phyloP scores from a whole-genome alignment of 1,140 invertebrate genomes.

The Subanguina moxae region DNA sequence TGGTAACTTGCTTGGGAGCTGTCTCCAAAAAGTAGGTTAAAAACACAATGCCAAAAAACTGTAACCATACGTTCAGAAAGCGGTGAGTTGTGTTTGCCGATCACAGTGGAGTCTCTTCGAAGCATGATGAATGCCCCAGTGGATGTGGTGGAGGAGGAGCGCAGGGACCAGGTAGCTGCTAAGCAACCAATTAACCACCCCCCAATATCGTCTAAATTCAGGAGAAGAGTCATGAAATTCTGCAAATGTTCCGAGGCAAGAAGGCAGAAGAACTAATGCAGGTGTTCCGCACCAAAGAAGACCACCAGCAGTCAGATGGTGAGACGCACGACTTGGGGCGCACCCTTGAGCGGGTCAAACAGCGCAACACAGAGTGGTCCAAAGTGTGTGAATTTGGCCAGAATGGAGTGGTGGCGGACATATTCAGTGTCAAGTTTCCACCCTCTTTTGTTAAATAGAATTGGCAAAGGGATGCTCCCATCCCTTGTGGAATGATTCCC shows the following conservation, averaged over 20 bases:
- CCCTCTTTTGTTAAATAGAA: conserved; percentile 22
- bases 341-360: conserved; percentile 24
- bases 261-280: conserved; percentile 32
- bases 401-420: conserved; percentile 15
- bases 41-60: too few relatives aligned
- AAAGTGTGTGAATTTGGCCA: conserved; percentile 39
- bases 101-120: conserved; percentile 40
- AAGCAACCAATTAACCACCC: not conserved
- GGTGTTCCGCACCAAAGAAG: conserved; percentile 18
- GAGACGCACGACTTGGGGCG: conserved; percentile 21
- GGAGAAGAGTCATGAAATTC: conserved; percentile 40
- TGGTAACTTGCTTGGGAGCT: too few relatives aligned
- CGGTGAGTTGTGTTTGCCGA: conserved; percentile 27
- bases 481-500: too few relatives aligned
- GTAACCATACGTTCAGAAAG: too few relatives aligned
- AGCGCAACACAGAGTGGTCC: conserved; percentile 31
- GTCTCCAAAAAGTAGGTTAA: too few relatives aligned
- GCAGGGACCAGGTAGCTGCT: conserved; percentile 33
- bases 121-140: conserved; percentile 28
- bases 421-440: conserved; percentile 38
- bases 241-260: conserved; percentile 33
- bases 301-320: conserved; percentile 7
- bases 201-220: not conserved
- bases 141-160: conserved; percentile 37
- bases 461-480: too few relatives aligned